Conservation (phyloP, 2,888 invertebrate species). For the Tinea pellionella region DNA sequence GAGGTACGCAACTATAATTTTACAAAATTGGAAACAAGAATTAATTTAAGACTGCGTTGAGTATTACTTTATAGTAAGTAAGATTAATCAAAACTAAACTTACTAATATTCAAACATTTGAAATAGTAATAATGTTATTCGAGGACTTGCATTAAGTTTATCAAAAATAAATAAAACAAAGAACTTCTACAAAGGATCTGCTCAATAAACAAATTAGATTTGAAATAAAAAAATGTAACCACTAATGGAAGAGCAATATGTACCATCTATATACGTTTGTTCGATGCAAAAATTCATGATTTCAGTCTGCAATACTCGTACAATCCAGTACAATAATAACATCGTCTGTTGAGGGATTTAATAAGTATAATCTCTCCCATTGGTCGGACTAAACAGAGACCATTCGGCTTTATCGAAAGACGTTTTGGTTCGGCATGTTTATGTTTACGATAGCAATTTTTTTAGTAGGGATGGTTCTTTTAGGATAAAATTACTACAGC, state of each 20-base stretch:
- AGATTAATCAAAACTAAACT: neutral
- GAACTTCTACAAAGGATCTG: neutral
- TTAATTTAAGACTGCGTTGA: neutral
- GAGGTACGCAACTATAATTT: neutral
- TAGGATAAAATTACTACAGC: no score
- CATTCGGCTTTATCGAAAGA: conserved; percentile 2
- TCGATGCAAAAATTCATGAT: conserved; percentile 21
- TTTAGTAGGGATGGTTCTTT: neutral
- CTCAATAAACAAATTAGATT: neutral
- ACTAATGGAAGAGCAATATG: conserved; percentile 38
- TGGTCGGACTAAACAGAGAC: conserved; percentile 14
- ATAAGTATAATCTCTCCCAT: conserved; percentile 21
- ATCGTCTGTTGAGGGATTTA: conserved; percentile 20
- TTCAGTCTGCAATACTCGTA: neutral
- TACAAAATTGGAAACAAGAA: neutral
- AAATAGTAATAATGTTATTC: neutral
- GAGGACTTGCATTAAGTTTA: neutral
- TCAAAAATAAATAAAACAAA: neutral
- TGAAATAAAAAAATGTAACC: conserved; percentile 22
- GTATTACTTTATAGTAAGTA: neutral
- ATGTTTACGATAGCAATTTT: neutral
- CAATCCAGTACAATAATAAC: conserved; percentile 18
- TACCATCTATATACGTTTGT: conserved; percentile 18
- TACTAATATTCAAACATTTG: neutral
- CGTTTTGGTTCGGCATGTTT: neutral